Evolutionary conservation across 2,888 invertebrate genomes (phyloP).

Genomic region (Cheilosia urbana): DNA sequence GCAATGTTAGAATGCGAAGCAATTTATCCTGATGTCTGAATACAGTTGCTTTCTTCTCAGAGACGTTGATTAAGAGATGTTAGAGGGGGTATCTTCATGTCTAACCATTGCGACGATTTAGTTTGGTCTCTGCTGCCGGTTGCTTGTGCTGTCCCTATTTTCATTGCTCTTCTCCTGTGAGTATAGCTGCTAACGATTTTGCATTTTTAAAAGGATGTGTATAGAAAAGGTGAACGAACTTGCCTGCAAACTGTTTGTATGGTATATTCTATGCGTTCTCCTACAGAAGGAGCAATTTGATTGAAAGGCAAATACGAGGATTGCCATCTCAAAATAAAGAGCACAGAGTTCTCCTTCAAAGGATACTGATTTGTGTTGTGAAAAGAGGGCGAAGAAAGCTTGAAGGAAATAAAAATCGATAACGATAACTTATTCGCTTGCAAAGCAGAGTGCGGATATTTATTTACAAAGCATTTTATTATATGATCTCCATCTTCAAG

Average conservation of each 20-base stretch:
- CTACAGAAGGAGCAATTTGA: slow-evolving; percentile 61
- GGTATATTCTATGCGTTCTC: slow-evolving; percentile 50
- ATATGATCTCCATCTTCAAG: slow-evolving; percentile 9
- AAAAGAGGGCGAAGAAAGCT: not conserved
- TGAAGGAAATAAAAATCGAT: slow-evolving; percentile 53
- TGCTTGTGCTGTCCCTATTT: slow-evolving; percentile 46
- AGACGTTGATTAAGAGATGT: slow-evolving; percentile 65
- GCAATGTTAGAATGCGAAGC: slow-evolving; percentile 51
- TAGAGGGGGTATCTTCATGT: slow-evolving; percentile 13
- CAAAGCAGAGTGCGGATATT: slow-evolving; percentile 36
- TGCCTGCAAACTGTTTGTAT: slow-evolving; percentile 58
- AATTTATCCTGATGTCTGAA: slow-evolving; percentile 43
- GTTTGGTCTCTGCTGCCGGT: slow-evolving; percentile 25
- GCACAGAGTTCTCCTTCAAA: slow-evolving; percentile 32
- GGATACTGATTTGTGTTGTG: slow-evolving; percentile 45
- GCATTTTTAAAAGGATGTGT: slow-evolving; percentile 58
- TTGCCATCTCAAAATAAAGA: slow-evolving; percentile 36
- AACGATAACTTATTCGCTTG: slow-evolving; percentile 47
- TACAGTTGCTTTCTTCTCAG: slow-evolving; percentile 25
- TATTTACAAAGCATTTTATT: slow-evolving; percentile 59
- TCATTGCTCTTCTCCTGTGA: slow-evolving; percentile 36
- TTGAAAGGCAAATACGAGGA: slow-evolving; percentile 67
- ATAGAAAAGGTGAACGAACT: slow-evolving; percentile 63
- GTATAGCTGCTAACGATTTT: slow-evolving; percentile 53
- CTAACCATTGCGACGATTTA: slow-evolving; percentile 23